Conservation (phyloP, 2,797 vertebrate species). For the Selene dorsalis region DNA sequence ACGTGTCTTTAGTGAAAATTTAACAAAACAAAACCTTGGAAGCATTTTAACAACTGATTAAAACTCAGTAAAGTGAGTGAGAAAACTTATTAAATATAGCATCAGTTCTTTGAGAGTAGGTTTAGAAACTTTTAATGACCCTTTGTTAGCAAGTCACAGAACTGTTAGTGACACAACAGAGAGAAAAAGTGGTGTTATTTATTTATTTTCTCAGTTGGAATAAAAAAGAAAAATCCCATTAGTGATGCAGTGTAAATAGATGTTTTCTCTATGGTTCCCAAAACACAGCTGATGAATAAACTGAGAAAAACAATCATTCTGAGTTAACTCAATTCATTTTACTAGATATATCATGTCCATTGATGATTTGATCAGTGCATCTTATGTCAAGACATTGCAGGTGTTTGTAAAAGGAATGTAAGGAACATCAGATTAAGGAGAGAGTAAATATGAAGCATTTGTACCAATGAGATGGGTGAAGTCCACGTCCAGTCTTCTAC, state of each 20-base stretch:
- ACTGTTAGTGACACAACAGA: conserved; percentile 63
- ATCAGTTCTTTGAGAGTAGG: conserved; percentile 44
- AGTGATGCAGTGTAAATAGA: conserved; percentile 48
- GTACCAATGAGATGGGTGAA: conserved; percentile 94
- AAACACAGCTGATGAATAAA: conserved; percentile 16
- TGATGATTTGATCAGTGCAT: conserved; percentile 65
- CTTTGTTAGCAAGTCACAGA: conserved; percentile 74
- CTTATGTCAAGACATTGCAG: conserved; percentile 62
- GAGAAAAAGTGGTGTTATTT: conserved; percentile 52
- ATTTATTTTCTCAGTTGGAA: conserved; percentile 44
- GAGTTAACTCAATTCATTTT: conserved; percentile 11
- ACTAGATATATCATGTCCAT: conserved; percentile 57
- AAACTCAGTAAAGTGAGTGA: conserved; percentile 50
- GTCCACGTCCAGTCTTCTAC: conserved; percentile 93
- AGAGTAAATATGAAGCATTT: not conserved
- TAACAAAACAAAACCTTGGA: conserved; percentile 39
- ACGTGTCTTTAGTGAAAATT: conserved; percentile 31
- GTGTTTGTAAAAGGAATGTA: conserved; percentile 49
- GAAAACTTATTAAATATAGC: conserved; percentile 43
- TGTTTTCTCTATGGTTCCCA: conserved; percentile 38
- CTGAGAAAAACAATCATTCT: conserved; percentile 8
- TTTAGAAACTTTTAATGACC: conserved; percentile 81
- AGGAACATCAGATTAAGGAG: not conserved
- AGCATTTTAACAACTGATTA: conserved; percentile 59
- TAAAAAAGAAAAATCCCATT: conserved; percentile 41